Evolutionary conservation across 2,888 invertebrate genomes (phyloP).

Genomic region (Erebia ligea): DNA sequence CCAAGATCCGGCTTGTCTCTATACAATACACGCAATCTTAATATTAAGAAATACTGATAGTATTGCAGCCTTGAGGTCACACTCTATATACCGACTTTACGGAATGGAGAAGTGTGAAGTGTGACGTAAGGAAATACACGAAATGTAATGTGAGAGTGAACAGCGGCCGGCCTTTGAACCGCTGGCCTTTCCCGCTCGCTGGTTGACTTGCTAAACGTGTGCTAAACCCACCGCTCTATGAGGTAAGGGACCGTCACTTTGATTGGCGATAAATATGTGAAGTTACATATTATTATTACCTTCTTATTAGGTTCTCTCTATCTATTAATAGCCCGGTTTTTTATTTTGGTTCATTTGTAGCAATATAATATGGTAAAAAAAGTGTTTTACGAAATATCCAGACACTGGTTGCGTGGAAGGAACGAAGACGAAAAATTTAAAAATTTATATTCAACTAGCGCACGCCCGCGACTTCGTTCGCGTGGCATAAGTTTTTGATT

Average conservation of each 20-base stretch:
- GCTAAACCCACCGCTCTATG: background rate
- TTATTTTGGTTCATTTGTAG: no score
- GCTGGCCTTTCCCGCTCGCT: constrained; percentile 9
- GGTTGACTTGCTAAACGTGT: no score
- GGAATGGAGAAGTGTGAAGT: constrained; percentile 12
- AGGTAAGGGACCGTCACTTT: background rate
- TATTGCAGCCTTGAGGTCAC: constrained; percentile 7
- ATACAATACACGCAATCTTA: background rate
- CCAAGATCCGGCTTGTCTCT: background rate
- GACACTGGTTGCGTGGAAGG: no score
- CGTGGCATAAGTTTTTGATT: no score
- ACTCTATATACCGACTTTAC: constrained; percentile 9
- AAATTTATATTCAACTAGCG: no score
- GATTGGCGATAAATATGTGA: background rate
- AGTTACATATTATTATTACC: background rate
- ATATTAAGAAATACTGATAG: constrained; percentile 7
- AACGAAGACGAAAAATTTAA: no score
- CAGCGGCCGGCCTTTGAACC: constrained; percentile 20
- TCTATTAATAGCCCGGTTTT: no score
- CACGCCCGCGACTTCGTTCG: no score
- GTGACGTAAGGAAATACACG: constrained; percentile 12
- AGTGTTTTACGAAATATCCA: no score
- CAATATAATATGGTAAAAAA: no score
- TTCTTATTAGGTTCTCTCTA: no score
- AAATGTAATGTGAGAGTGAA: constrained; percentile 25